phyloP scores from a whole-genome alignment of 1,140 invertebrate species.

The Ladona fulva region DNA sequence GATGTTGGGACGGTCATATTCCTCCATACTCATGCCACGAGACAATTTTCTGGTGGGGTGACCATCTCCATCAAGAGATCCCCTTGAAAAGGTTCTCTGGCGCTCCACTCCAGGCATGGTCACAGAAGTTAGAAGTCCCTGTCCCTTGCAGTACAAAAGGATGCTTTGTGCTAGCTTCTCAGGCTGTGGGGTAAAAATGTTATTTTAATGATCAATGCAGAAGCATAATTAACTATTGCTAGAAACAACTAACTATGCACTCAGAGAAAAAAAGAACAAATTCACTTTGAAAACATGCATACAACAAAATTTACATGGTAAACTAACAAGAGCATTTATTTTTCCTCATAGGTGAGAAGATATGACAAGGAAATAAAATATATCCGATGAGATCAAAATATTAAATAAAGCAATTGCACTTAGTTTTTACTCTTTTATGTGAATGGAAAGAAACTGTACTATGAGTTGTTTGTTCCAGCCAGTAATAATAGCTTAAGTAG shows the following conservation, averaged over 20 bases:
- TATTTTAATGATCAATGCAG: not conserved
- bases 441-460: no score
- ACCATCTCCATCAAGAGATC: constrained; percentile 39
- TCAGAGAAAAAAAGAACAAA: no score
- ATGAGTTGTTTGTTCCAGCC: no score
- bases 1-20: constrained; percentile 69
- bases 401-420: no score
- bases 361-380: no score
- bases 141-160: constrained; percentile 71
- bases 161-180: constrained; percentile 72
- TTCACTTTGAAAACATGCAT: no score
- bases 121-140: constrained; percentile 63
- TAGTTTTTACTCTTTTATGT: no score
- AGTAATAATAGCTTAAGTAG: no score
- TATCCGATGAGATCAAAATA: no score
- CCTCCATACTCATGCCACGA: constrained; percentile 68
- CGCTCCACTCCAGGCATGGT: constrained; percentile 60
- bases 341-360: no score
- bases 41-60: constrained; percentile 40
- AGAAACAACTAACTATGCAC: not conserved
- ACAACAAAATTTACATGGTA: no score
- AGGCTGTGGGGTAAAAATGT: constrained; percentile 44
- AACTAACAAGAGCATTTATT: no score
- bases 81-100: constrained; percentile 45
- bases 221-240: not conserved